A percentile compares a stretch with the other conserved stretches of the same genome.
Conservation (phyloP, 2,797 vertebrate species). For the Pygocentrus nattereri region DNA sequence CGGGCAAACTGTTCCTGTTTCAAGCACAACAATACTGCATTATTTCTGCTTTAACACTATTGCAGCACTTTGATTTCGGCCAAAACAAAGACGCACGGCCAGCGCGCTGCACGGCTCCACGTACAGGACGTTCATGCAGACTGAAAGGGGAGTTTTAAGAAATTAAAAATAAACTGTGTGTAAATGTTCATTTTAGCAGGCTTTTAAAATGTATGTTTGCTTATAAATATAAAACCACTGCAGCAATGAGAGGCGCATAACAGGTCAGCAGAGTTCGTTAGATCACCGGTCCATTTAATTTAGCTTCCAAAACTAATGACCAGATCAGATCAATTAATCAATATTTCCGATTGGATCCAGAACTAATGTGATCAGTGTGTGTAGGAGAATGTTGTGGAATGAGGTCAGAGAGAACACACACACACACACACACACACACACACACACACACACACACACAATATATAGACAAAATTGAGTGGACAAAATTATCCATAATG, state of each 20-base stretch:
- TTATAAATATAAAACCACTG: no score
- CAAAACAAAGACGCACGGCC: background rate
- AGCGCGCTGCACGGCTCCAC: no score
- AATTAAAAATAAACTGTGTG: background rate
- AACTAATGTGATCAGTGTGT: conserved; percentile 33
- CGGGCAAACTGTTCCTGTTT: conserved; percentile 29
- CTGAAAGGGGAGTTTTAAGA: background rate
- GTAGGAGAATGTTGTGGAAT: background rate
- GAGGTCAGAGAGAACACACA: background rate
- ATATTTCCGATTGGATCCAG: conserved; percentile 23
- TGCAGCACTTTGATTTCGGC: conserved; percentile 9
- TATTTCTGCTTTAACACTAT: conserved; percentile 19
- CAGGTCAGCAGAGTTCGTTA: background rate
- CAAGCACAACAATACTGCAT: conserved; percentile 35
- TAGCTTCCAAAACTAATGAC: conserved; percentile 36
- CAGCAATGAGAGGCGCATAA: background rate
- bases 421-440: no score
- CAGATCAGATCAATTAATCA: conserved; percentile 47
- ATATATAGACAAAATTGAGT: background rate
- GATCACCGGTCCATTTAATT: conserved; percentile 19
- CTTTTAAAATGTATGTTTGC: no score
- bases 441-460: background rate
- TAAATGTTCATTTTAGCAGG: no score
- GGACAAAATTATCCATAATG: background rate
- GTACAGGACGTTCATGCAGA: background rate